Percentiles rank a stretch among this genome's conserved stretches.
These are phyloP conservation scores for Cryptomyrus ogoouensis DNA, from an alignment of 2,113 vertebrate genomes.

Conservation along the genomic window DNA sequence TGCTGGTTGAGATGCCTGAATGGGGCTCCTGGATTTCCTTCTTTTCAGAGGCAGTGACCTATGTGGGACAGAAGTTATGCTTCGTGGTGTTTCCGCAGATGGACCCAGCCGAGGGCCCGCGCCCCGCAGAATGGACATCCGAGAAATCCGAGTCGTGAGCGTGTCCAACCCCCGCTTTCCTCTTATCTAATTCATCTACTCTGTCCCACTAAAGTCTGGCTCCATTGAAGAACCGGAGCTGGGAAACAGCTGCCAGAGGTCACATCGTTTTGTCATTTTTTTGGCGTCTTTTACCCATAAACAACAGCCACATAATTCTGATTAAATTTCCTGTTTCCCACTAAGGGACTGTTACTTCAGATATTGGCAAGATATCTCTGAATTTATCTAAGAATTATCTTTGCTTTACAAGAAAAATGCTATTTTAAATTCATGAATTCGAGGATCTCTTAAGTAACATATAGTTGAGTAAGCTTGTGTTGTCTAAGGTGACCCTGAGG, in stretches of 20 bases:
- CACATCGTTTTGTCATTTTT: background rate
- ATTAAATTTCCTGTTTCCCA: background rate
- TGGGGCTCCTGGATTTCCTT: background rate
- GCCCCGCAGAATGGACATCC: constrained; percentile 36
- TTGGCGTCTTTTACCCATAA: background rate
- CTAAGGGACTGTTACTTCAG: background rate
- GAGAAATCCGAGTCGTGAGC: constrained; percentile 56
- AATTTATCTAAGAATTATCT: constrained; percentile 6
- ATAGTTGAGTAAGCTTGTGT: background rate
- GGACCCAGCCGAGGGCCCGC: constrained; percentile 62
- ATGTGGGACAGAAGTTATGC: constrained; percentile 85
- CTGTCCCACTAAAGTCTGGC: background rate
- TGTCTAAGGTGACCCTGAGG: background rate
- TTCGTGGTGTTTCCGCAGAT: constrained; percentile 91
- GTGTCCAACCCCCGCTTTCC: constrained; percentile 18
- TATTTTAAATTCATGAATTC: background rate
- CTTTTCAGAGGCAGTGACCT: constrained; percentile 67
- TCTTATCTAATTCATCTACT: background rate
- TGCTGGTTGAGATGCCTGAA: background rate
- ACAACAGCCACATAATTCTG: background rate
- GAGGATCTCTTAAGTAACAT: background rate
- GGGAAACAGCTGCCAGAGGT: background rate
- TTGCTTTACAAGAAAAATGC: constrained; percentile 14
- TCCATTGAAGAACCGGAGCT: background rate
- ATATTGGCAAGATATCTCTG: background rate